Evolutionary conservation across 2,113 vertebrate genomes (phyloP).

Genomic region (Chlorocebus sabaeus): DNA sequence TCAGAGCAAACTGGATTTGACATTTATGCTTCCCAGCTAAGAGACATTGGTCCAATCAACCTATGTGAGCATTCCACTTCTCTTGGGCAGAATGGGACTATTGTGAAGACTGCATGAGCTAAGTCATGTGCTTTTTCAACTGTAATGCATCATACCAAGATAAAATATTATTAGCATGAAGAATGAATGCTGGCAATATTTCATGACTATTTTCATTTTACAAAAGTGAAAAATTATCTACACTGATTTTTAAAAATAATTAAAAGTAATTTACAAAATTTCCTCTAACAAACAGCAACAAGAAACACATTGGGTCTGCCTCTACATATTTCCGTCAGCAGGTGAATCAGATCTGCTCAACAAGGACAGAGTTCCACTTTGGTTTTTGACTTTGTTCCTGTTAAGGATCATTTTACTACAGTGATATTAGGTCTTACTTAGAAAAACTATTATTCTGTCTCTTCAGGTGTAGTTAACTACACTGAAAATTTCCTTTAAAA

Average conservation of each 20-base stretch:
- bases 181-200: background rate
- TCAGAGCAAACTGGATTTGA: background rate
- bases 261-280: too few relatives aligned
- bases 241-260: background rate
- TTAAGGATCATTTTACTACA: too few relatives aligned
- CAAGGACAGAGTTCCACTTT: too few relatives aligned
- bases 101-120: background rate
- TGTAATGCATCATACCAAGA: background rate
- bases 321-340: too few relatives aligned
- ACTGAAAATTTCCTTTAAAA: constrained; percentile 20
- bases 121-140: background rate
- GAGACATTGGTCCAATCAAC: background rate
- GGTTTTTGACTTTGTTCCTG: too few relatives aligned
- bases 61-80: background rate
- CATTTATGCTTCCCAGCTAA: background rate
- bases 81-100: background rate
- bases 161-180: background rate
- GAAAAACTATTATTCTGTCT: too few relatives aligned
- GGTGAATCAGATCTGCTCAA: too few relatives aligned
- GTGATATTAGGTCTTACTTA: too few relatives aligned
- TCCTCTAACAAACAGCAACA: too few relatives aligned
- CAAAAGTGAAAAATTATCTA: constrained; percentile 19
- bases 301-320: too few relatives aligned
- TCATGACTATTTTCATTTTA: background rate
- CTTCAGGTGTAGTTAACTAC: background rate